Evolutionary conservation across 1,140 invertebrate genomes (phyloP), one percentile per base, ranked within the genome.

Genomic region (Drosophila serrata): DNA sequence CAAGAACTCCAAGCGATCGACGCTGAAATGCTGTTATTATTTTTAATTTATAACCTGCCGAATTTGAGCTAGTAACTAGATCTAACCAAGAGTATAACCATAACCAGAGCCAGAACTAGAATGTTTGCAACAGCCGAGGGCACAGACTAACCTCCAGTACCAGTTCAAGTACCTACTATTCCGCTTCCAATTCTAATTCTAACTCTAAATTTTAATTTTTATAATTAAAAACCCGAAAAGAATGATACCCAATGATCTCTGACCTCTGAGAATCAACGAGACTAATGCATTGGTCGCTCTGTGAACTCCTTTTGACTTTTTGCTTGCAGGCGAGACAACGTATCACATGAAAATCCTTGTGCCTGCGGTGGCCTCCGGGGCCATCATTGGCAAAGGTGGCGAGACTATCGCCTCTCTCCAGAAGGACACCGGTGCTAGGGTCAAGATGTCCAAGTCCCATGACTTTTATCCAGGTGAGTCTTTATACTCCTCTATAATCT

Each of bases 401-500:
- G 98, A 99, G 93, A 99, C 98, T 27, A 99, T 99, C 93, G 98
- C 97, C 79, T 97, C 99, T 92, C 94, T 99, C 81, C 98, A 99
- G 93, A 98, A 98, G 93, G 98, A 99, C 92, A 97, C 98, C 42
- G 97, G 97, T 85, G 97, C 98, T 76, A 95, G 97, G 81, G 97
- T 99, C 64, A 99, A 99, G 95, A 99, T 99, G 98, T 99, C 98
- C 70, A 99, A 99, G 94, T 97, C 98, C 17, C 98, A 98, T 93
- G 98, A 99, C 93, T 99, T 98, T 93, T 99, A 99, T 95, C 98
- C 98, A 94, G 98, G 98, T 98, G 94, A 94, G 94, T 93, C 40
- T 0, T 5, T 3, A 8, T 8, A 6, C 0, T 12, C 8, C 0
- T 17, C 4, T 0, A 4, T 3, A 1, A 2, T 27, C 2, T 11